Evolutionary conservation across 1,140 invertebrate species (phyloP), one percentile per base, ranked within the genome.

Genomic region (Telenomus remus): DNA sequence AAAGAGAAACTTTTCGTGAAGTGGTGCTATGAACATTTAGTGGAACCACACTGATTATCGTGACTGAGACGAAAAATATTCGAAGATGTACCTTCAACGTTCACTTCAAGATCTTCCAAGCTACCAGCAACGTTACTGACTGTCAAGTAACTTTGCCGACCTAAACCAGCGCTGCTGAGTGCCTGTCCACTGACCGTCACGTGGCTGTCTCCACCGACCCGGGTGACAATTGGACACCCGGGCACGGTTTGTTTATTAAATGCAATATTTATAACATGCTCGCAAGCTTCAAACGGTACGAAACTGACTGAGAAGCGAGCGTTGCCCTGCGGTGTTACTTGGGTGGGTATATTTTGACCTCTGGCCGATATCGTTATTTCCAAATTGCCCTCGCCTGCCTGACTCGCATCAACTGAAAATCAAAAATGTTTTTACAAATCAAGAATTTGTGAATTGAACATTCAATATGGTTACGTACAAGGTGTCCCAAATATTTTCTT

Each of bases 321-420:
- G 81, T 91, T 92, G 77, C 96, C 96, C 79, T 98, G 94, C 9
- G 97, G 95, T 86, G 97, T 95, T n/a, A 99, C 97, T 91, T 98
- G 96, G 16, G 97, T 99, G 12, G 97, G 96, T 76, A 98, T 96
- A 83, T 97, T 98, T 46, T 96, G 91, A 5, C 96, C 97, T 82
- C 96, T 92, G 37, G 95, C 96, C 69, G 95, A 95, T 72, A 99
- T 98, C 14, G 96, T 97, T 39, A 99, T 98, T 89, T 99, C 98
- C 48, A 99, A 89, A 87, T 98, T 99, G 46, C 98, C 98, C 89
- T 99, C 98, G 11, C 98, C 98, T 55, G 97, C 97, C 86, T 96
- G 94, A 73, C 94, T 95, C 6, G 97, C 97, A 89, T 99, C 97
- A 37, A 99, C 97, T 93, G 84, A 65, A 69, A 80, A 76, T 13